Percentiles rank a stretch among this genome's conserved stretches.
These are phyloP conservation scores for Scytalopus superciliaris DNA, from an alignment of 2,113 vertebrate genomes.

Conservation along the genomic window DNA sequence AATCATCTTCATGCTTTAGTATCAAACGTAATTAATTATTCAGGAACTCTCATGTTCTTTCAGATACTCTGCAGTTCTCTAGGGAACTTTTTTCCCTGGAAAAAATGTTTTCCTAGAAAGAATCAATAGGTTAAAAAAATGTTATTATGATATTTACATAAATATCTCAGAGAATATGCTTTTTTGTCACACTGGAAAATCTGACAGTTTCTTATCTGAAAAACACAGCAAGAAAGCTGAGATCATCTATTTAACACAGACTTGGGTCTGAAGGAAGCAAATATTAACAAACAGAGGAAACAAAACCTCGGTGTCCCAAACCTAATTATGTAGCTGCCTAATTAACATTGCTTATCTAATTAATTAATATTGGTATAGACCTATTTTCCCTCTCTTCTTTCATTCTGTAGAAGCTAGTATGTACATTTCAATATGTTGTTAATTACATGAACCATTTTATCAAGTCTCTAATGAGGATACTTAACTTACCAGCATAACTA, in stretches of 20 bases:
- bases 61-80: neutral
- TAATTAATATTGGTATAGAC: constrained; percentile 33
- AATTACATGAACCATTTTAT: neutral
- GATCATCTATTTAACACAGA: neutral
- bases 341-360: constrained; percentile 24
- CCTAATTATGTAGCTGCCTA: constrained; percentile 6
- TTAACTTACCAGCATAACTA: neutral
- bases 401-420: neutral
- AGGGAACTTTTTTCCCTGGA: neutral
- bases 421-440: neutral
- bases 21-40: constrained; percentile 24
- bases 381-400: neutral
- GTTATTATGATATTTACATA: neutral
- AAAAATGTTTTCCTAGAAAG: neutral
- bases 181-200: neutral
- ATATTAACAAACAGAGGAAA: constrained; percentile 3
- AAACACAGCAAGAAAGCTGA: neutral
- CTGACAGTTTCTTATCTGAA: neutral
- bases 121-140: neutral
- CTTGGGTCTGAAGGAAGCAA: neutral
- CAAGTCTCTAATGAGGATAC: neutral
- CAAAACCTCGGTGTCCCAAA: neutral
- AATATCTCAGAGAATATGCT: neutral
- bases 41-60: neutral
- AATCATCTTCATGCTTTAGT: neutral